Base-by-base conservation (phyloP, 37 sponge, comb jelly and placozoan genomes). In the Trichoplax adhaerens region DNA sequence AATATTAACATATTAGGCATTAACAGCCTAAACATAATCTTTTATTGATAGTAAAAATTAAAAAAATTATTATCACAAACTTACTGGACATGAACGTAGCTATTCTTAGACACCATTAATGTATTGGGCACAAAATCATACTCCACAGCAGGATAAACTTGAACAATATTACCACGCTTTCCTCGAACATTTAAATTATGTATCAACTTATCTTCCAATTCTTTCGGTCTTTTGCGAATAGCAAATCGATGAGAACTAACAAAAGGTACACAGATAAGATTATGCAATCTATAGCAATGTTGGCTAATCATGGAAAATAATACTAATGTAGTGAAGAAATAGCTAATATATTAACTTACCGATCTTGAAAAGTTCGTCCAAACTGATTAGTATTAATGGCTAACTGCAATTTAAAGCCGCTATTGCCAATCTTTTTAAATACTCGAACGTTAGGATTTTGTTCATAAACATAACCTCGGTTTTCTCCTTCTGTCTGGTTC, bases 81-180 rank as follows among this genome's bases (percentile, higher is more conserved):
- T 62, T 69, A 93, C 90, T 97, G 99, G 59, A 88, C 76, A 65
- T 97, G 99, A 10, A 97, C 68, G 74, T 73, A 84, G 65, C 74
- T 80, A 4, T 70, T 84, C 4, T n/a, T 10, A 3, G 78, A 49
- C 8, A 80, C 57, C 3, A 57, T 54, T 29, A 92, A 76, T 2
- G 6, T 66, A 74, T 88, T 89, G 50, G 99, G 99, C 1, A 93
- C 88, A 86, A 92, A 97, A 81, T 97, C 99, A 62, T 97, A 97
- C 83, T 97, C 99, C 71, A 97, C 99, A 72, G 83, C 94, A 0
- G 99, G 99, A 72, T 83, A 97, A 47, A 82, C 83, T 80, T 97
- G 99, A 7, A 97, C 99, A 56, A 97, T 97, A 80, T 97, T 97
- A 2, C 99, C 99, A 12, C 99, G 69, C 75, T 97, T 97, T 3